Evolutionary conservation across 2,888 invertebrate species (phyloP), one percentile per base, ranked within the genome.

Genomic region (Galerucella pusilla): DNA sequence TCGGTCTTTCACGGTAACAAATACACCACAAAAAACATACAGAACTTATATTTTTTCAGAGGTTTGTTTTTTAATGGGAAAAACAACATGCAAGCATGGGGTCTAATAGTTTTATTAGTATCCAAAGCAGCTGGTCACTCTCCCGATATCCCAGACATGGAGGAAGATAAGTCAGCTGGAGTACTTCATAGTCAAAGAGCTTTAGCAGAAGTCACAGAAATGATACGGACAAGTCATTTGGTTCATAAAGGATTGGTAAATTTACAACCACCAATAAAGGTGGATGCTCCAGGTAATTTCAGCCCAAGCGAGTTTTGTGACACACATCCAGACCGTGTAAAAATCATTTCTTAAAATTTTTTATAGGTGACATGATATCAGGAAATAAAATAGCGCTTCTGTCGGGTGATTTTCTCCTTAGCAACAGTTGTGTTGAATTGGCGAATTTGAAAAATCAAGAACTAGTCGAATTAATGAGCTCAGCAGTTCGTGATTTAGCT

Each of bases 331-430:
- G 35, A 42, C 7, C 7, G 35, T 35, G 6, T 42, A 42, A 42
- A 42, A 42, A 42, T 42, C 0, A 42, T 63, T n/a, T 63, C n/a
- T 63, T 10, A 35, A 12, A 49, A 49, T 14, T 11, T 14, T 49
- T 49, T 14, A 49, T 28, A 90, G 91, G 92, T 65, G 96, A 97
- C 85, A 94, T 97, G 94, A 93, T 95, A 85, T 96, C 96, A 88
- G 97, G 97, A 9, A 98, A 98, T 88, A 98, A 97, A 89, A 96
- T 98, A 83, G 96, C 97, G 0, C 89, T 98, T 52, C 90, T 98
- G 10, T 95, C 96, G 84, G 98, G 88, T 7, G 98, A 98, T 88
- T 98, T 97, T 84, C 89, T 98, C 64, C 89, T 98, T 11, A 96
- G 95, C 14, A 97, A 95, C 86, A 96, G 96, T 71, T 96, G 95